Evolutionary conservation across 1,140 invertebrate genomes (phyloP).

Genomic region (Drosophila malerkotliana): DNA sequence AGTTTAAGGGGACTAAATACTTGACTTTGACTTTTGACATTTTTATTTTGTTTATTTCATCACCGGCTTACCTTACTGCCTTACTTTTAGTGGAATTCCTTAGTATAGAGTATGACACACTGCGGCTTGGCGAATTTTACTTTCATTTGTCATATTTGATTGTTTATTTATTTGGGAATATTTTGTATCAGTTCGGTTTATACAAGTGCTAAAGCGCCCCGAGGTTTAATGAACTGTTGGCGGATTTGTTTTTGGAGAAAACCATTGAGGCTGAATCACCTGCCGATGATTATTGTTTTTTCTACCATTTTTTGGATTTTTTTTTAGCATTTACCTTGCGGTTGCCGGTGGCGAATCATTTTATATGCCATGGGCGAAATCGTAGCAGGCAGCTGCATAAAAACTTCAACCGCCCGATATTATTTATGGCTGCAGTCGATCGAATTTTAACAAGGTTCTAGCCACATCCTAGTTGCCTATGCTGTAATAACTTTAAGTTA

Average conservation of each 20-base stretch:
- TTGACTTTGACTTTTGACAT: constrained; percentile 1
- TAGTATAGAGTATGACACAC: constrained; percentile 44
- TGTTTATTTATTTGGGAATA: constrained; percentile 66
- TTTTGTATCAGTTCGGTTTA: constrained; percentile 62
- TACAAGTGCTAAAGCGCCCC: constrained; percentile 40
- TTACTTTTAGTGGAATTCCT: constrained; percentile 4
- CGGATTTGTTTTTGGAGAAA: constrained; percentile 75
- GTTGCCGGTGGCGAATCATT: constrained; percentile 33
- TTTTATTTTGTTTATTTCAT: constrained; percentile 1
- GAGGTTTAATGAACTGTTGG: constrained; percentile 69
- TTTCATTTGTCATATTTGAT: constrained; percentile 61
- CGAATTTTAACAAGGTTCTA: constrained; percentile 58
- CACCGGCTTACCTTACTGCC: neutral
- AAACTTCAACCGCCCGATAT: constrained; percentile 41
- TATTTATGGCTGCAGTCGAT: constrained; percentile 52
- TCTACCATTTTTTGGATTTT: constrained; percentile 19
- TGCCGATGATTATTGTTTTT: constrained; percentile 40
- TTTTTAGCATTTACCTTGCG: constrained; percentile 61
- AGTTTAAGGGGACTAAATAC: too few relatives aligned
- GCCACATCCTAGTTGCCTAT: constrained; percentile 52
- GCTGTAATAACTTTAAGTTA: constrained; percentile 22
- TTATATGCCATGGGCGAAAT: constrained; percentile 75
- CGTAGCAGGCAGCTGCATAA: constrained; percentile 52
- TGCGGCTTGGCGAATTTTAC: constrained; percentile 48
- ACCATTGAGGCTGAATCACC: constrained; percentile 63